Evolutionary conservation across 1,140 invertebrate species (phyloP).

Genomic region (Hylaeus volcanicus): DNA sequence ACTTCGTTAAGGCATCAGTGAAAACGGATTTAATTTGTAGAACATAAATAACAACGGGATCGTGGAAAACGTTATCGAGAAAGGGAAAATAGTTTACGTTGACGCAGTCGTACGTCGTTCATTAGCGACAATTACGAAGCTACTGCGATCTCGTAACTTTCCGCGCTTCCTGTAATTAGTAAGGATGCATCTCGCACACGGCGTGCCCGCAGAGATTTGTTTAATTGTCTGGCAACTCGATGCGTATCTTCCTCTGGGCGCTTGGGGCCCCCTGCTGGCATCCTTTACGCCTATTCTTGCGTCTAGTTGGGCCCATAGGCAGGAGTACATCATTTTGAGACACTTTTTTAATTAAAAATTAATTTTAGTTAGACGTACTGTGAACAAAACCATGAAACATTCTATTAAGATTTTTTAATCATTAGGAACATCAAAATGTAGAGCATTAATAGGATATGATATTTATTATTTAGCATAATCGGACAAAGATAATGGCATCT

Average conservation of each 20-base stretch:
- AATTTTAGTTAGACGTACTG: no score
- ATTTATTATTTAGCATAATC: no score
- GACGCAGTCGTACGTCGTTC: slow-evolving; percentile 27
- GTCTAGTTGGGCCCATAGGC: no score
- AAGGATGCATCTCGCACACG: slow-evolving; percentile 17
- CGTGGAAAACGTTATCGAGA: background rate
- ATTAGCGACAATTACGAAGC: slow-evolving; percentile 40
- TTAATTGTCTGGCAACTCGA: slow-evolving; percentile 26
- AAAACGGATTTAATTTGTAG: background rate
- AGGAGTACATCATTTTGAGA: no score
- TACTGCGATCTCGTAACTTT: slow-evolving; percentile 38
- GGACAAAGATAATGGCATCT: no score
- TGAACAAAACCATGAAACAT: no score
- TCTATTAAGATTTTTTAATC: no score
- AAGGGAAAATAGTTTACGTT: slow-evolving; percentile 15
- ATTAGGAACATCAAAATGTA: no score
- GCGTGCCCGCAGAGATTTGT: slow-evolving; percentile 29
- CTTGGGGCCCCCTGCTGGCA: background rate
- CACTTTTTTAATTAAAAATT: no score
- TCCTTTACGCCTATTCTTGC: background rate
- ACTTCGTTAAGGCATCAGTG: no score
- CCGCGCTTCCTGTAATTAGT: slow-evolving; percentile 35
- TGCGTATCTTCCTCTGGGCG: background rate
- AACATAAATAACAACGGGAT: background rate
- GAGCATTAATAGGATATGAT: no score